Base-by-base conservation (phyloP, 2,113 vertebrate genomes). In the Xiphophorus maculatus region DNA sequence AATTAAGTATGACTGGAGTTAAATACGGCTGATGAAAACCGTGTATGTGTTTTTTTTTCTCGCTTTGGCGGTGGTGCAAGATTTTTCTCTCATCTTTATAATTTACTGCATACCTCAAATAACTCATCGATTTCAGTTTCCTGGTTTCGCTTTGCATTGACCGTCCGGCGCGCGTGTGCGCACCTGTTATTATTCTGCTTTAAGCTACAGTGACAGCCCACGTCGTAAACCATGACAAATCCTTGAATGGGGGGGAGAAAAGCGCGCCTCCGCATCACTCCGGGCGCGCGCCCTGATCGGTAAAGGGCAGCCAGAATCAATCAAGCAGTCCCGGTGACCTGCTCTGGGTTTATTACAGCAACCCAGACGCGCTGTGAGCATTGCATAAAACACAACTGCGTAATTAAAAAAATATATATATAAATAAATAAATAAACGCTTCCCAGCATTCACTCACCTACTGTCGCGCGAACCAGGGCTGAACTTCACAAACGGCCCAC, bases 61-160 rank as follows among this genome's bases (percentile, higher is more conserved):
- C 37, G 51, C 6, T 65, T 14, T 1, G 44, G 19, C 15, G 12
- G 30, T 33, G 12, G 33, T 51, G 40, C 27, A 44, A 75, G 27
- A 70, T 62, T 78, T 80, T 65, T 69, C 86, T 79, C 70, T 90
- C 91, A 93, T 92, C 89, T 91, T 92, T 92, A 92, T 48, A 65
- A 80, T 85, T 79, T 70, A 35, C 74, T 9, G 13, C 35, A 67
- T 71, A 30, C 64, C 30, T 33, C 28, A 51, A 42, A 2, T 17
- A 42, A 1, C 0, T 13, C 65, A 30, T 77, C 40, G 37, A 79
- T 51, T 19, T 48, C 69, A 67, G 32, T 44, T 42, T 37, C 35
- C 25, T 22, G 54, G 0, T 63, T 64, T 30, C 51, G 11, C 37
- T 44, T n/a, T 32, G 28, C 62, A 22, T 54, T 40, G 30, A 62